Base-by-base conservation (phyloP, 2,113 vertebrate genomes). In the Melospiza melodia region DNA sequence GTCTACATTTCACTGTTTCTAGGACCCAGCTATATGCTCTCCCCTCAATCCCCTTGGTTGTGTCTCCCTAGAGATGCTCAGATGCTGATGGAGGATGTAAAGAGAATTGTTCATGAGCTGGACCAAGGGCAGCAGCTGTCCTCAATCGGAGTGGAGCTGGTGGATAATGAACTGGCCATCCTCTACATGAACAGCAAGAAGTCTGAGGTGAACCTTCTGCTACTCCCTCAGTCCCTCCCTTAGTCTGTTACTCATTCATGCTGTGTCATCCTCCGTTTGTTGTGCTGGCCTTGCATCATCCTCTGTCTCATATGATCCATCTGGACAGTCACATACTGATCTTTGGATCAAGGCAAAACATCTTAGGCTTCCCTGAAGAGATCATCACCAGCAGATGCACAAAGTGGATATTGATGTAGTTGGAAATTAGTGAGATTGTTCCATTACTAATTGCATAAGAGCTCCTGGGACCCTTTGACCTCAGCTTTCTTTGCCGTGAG, bases 181-280 rank as follows among this genome's bases (percentile, higher is more conserved):
- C 98, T 99, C 33, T 99, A 99, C 96, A 99, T 99, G 99, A 99
- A 99, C 97, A 99, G 99, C 98, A 99, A 99, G 97, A 99, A 99
- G 87, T 99, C 99, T 16, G 99, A 99, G 99, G 99, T 99, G 94
- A 98, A 4, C 35, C 33, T 88, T 67, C 59, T 84, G 33, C 79
- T 84, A n/a, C 46, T 90, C 16, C 63, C 54, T 55, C 31, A 91
- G 51, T 55, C 51, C 72, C 1, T 73, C 22, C 37, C 44, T 81
- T 35, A 55, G 15, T 31, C 63, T 46, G 24, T 82, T 2, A 1
- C 39, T 87, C 30, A 21, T 57, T 79, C 1, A 4, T 87, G 68
- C 63, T 84, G 81, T 55, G 74, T 94, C 68, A 79, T 74, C 65
- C 62, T 68, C 83, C 43, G 21, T 84, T 95, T 87, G 62, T 83